A percentile compares a stretch with the other conserved stretches of the same genome.
These are phyloP conservation scores for Epiblema foenella DNA, from an alignment of 2,888 invertebrate species.

Conservation along the genomic window DNA sequence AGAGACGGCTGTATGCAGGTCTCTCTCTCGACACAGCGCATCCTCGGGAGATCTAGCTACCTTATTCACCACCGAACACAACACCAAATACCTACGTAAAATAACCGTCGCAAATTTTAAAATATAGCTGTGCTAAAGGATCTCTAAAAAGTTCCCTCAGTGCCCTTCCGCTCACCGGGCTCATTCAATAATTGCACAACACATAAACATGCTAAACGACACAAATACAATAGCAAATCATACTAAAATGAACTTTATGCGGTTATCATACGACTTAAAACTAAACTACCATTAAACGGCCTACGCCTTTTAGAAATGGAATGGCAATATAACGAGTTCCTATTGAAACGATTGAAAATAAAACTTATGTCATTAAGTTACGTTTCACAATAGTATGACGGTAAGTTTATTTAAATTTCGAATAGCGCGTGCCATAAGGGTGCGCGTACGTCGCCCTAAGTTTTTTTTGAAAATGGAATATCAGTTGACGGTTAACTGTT, in stretches of 20 bases:
- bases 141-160: constrained; percentile 48
- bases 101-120: neutral
- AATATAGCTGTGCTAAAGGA: constrained; percentile 32
- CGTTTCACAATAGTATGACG: constrained; percentile 47
- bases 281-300: constrained; percentile 2
- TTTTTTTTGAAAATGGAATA: constrained; percentile 65
- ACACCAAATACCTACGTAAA: neutral
- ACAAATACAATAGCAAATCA: constrained; percentile 18
- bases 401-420: constrained; percentile 42
- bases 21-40: too few species aligned
- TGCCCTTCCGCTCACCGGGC: constrained; percentile 49
- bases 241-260: constrained; percentile 40
- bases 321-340: constrained; percentile 12
- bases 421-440: constrained; percentile 78
- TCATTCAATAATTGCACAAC: constrained; percentile 71
- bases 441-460: constrained; percentile 73
- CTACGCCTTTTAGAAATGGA: constrained; percentile 27
- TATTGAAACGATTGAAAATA: neutral
- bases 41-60: too few species aligned
- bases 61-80: too few species aligned
- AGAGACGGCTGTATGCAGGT: too few species aligned
- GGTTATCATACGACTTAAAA: constrained; percentile 16
- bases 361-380: neutral
- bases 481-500: constrained; percentile 75
- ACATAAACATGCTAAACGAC: constrained; percentile 42